These are phyloP conservation scores for Dicyrtoma fusca DNA, from an alignment of 2,888 invertebrate species.

Conservation along the genomic window DNA sequence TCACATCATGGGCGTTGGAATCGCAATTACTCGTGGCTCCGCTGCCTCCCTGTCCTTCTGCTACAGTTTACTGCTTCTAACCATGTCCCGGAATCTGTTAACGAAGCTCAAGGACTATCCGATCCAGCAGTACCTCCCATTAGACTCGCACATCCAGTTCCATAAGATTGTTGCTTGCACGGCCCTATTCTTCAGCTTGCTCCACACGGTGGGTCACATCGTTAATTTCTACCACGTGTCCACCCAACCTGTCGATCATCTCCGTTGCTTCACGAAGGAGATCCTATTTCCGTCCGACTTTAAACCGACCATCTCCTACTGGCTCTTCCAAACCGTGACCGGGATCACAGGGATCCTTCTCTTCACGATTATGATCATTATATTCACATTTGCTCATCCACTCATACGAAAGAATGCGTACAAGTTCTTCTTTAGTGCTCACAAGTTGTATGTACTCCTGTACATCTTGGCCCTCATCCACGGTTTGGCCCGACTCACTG, in stretches of 20 bases:
- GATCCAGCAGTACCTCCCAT: conserved; percentile 83
- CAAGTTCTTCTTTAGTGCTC: conserved; percentile 93
- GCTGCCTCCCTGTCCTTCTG: conserved; percentile 94
- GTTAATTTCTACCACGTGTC: conserved; percentile 98
- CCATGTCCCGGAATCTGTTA: conserved; percentile 89
- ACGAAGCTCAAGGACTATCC: conserved; percentile 93
- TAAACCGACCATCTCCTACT: conserved; percentile 89
- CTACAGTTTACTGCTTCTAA: conserved; percentile 85
- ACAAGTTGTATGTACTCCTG: conserved; percentile 82
- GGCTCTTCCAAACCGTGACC: conserved; percentile 93
- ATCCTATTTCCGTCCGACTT: conserved; percentile 93
- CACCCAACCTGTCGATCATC: conserved; percentile 89
- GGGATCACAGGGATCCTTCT: conserved; percentile 85
- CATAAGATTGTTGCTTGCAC: conserved; percentile 97
- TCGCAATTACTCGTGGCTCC: conserved; percentile 91
- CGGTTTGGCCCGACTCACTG: conserved; percentile 87
- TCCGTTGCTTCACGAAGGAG: conserved; percentile 89
- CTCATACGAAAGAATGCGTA: conserved; percentile 89
- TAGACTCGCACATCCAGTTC: conserved; percentile 94
- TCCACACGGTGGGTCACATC: conserved; percentile 92
- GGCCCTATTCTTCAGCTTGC: conserved; percentile 86
- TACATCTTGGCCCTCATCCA: conserved; percentile 86
- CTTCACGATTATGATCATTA: conserved; percentile 89
- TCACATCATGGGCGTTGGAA: conserved; percentile 96
- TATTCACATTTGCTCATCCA: conserved; percentile 96